phyloP scores from a whole-genome alignment of 2,888 invertebrate species.

The Apamea anceps region DNA sequence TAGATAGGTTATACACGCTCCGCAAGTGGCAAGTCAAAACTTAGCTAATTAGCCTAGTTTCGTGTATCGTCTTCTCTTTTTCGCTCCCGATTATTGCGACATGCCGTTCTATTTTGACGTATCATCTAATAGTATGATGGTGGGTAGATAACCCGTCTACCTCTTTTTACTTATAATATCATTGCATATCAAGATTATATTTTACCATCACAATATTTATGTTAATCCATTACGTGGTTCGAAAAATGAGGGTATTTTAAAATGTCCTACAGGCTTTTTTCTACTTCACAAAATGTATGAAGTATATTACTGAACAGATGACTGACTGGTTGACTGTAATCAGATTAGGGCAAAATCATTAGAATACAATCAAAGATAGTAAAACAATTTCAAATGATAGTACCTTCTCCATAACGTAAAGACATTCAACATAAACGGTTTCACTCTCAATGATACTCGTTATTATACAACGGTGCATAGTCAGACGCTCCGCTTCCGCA shows the following conservation, averaged over 20 bases:
- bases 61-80: neutral
- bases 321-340: conserved; percentile 24
- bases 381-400: conserved; percentile 49
- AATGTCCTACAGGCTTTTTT: neutral
- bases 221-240: neutral
- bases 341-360: conserved; percentile 19
- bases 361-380: conserved; percentile 32
- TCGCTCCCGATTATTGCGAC: neutral
- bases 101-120: neutral
- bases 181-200: neutral
- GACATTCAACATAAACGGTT: conserved; percentile 96
- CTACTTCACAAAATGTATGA: neutral
- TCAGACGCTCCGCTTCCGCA: conserved; percentile 94
- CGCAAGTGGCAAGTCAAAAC: neutral
- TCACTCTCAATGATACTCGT: conserved; percentile 98
- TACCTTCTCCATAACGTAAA: conserved; percentile 97
- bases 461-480: conserved; percentile 97
- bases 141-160: neutral
- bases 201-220: neutral
- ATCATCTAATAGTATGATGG: neutral
- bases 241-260: neutral
- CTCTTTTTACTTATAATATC: neutral
- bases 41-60: neutral
- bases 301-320: conserved; percentile 1
- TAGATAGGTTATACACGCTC: neutral